These are phyloP conservation scores for Hippocampus mohnikei DNA, from an alignment of 2,113 vertebrate species.

Conservation along the genomic window DNA sequence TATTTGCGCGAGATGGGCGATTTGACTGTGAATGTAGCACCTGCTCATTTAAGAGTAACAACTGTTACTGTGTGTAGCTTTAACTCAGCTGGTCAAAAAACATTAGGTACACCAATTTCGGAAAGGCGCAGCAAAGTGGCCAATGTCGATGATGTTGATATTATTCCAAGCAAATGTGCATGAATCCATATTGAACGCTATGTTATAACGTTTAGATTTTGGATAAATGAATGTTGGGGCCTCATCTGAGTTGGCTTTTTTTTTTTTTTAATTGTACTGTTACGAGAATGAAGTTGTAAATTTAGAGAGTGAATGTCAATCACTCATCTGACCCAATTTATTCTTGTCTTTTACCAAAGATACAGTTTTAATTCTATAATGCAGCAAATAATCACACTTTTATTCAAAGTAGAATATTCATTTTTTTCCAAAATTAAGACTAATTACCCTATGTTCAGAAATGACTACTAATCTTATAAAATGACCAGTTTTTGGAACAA, in stretches of 20 bases:
- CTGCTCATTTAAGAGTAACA: neutral
- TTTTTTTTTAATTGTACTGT: neutral
- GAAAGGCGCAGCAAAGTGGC: neutral
- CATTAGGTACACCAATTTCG: neutral
- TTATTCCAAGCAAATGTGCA: neutral
- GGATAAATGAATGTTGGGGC: neutral
- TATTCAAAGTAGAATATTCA: neutral
- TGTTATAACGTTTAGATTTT: neutral
- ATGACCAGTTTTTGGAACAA: neutral
- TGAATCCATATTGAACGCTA: neutral
- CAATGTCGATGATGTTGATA: neutral
- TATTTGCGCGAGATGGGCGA: neutral
- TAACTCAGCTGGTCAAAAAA: neutral
- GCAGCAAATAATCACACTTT: neutral
- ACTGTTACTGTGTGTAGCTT: neutral
- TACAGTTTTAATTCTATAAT: neutral
- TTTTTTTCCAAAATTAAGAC: neutral
- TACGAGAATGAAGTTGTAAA: neutral
- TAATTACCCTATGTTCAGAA: neutral
- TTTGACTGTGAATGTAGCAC: conserved; percentile 2
- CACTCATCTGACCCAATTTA: neutral
- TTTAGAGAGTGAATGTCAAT: neutral
- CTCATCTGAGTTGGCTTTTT: too few relatives aligned
- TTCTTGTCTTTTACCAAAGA: neutral
- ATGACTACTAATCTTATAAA: neutral